Percentiles rank a stretch among this genome's conserved stretches.
Conservation (phyloP, 2,888 invertebrate species). For the Ditula angustiorana region DNA sequence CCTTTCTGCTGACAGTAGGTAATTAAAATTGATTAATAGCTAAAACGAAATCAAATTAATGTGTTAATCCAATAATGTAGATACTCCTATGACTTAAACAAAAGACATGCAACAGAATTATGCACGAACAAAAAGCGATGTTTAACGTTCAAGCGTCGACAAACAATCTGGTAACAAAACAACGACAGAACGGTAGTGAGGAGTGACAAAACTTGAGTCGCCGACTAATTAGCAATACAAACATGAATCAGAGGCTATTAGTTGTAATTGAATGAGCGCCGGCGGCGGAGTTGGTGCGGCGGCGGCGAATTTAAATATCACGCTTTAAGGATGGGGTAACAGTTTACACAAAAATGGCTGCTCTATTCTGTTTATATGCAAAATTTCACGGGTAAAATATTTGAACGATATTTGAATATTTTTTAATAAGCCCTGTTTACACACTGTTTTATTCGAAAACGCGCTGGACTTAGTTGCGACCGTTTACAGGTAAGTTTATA, state of each 20-base stretch:
- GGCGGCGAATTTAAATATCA: slow-evolving; percentile 81
- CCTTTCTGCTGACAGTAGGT: no score
- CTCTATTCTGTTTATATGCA: slow-evolving; percentile 19
- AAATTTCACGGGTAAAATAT: not conserved
- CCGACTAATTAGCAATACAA: slow-evolving; percentile 85
- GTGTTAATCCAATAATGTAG: not conserved
- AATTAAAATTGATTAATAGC: not conserved
- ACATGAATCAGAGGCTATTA: slow-evolving; percentile 86
- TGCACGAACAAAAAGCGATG: slow-evolving; percentile 64
- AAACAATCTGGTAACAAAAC: slow-evolving; percentile 78
- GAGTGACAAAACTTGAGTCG: slow-evolving; percentile 84
- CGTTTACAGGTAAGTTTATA: no score
- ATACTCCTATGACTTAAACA: slow-evolving; percentile 50
- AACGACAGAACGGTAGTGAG: slow-evolving; percentile 68
- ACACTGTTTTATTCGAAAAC: not conserved
- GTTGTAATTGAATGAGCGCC: slow-evolving; percentile 84
- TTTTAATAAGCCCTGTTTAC: not conserved
- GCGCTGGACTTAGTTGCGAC: no score
- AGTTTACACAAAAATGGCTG: slow-evolving; percentile 38
- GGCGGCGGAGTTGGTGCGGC: slow-evolving; percentile 77
- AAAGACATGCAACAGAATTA: slow-evolving; percentile 67
- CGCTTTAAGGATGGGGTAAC: slow-evolving; percentile 67
- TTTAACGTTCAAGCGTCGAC: slow-evolving; percentile 64
- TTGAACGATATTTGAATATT: slow-evolving; percentile 2
- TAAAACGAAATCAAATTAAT: not conserved